Base-by-base conservation (phyloP, 37 sponge, comb jelly and placozoan genomes). In the Bolinopsis microptera region DNA sequence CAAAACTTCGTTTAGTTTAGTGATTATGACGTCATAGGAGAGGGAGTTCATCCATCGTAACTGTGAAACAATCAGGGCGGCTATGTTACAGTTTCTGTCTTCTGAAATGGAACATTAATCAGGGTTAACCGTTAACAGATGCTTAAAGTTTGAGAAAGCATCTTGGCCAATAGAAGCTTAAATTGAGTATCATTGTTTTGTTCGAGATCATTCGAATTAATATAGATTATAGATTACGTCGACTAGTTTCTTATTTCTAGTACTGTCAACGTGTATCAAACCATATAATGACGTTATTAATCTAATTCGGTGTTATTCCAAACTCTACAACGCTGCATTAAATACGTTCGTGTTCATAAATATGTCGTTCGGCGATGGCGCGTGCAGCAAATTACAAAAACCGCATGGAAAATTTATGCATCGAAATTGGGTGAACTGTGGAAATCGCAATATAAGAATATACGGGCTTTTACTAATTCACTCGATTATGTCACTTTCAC, bases 11-110 rank as follows among this genome's bases (percentile, higher is more conserved):
- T 18, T 39, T 3, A 86, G 90, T 39, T 86, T 39, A 3, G 36
- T 86, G 61, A 86, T 41, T 25, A 86, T 86, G 31, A 86, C 90
- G 61, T 86, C 90, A 86, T 27, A 35, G 23, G 31, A 86, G 0
- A 36, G 90, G 0, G 48, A 18, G 31, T 23, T 86, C 26, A 41
- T 39, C 90, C 90, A 86, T 0, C 90, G 41, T 25, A 86, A 30
- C 22, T 86, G 90, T 0, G 90, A 39, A 22, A 86, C 90, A 23
- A 40, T 86, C 90, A 86, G 31, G 21, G 61, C 90, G 0, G 90
- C 41, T 3, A 86, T 86, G 61, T 86, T 86, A 34, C 80, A 77
- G 2, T 34, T 77, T 1, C 80, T 34, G 0, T 32, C 21, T 35
- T 77, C 80, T 77, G 80, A 16, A 77, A 77, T 18, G 21, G 37